Evolutionary conservation across 2,797 vertebrate species (phyloP), one percentile per base, ranked within the genome.

Genomic region (Champsocephalus gunnari): DNA sequence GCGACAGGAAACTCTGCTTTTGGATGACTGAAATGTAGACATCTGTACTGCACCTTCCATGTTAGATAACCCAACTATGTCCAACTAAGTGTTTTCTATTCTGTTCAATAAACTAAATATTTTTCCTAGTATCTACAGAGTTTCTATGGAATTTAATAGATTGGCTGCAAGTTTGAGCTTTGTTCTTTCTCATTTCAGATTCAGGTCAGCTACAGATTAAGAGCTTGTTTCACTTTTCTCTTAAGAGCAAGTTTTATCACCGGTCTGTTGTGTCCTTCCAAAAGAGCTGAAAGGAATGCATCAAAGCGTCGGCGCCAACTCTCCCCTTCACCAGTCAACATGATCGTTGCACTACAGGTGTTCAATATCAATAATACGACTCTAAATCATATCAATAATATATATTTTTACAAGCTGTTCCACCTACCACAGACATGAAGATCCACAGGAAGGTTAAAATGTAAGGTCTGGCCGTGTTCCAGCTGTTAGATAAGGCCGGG

Each of bases 21-120:
- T 99, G 98, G 98, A 93, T 97, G 93, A 99, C 98, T 3, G 98
- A 99, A 93, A 97, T 98, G 95, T 99, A 96, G 88, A 71, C 24
- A 11, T 63, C 58, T 70, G 16, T 12, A 2, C 43, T 13, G 69
- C 57, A 47, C 72, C 49, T 66, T 41, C 63, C 32, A 21, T 1
- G 13, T 12, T 47, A 53, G 57, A 65, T 63, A 51, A 71, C 34
- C 34, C 34, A 38, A 28, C 14, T 21, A 50, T 19, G 47, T 83
- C 72, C 38, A 65, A 11, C 71, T 54, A 13, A 34, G 44, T 58
- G 60, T 88, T 83, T 28, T 86, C 48, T 89, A 32, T 79, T 84
- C 81, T 83, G 63, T 83, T 76, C 77, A 94, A 91, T 93, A 94
- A 94, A 95, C 60, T 85, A 73, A 94, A 62, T 87, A 73, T 88